Evolutionary conservation across 2,888 invertebrate species (phyloP), one percentile per base, ranked within the genome.

Genomic region (Parnassius apollo): DNA sequence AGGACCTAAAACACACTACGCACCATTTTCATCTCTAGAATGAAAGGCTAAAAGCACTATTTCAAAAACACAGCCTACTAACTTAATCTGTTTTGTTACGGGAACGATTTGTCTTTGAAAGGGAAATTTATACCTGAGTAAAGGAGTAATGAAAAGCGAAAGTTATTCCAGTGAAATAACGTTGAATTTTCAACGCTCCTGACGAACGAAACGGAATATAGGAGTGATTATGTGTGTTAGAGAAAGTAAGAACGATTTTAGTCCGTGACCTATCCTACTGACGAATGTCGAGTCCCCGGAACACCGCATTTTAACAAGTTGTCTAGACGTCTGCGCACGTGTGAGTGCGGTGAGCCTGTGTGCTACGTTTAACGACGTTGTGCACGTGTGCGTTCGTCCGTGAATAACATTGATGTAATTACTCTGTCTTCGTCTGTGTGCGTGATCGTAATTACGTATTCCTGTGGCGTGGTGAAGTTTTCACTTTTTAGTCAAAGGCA

Each of bases 231-330:
- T 69, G 73, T 70, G 65, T 22, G 82, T 67, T 59, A 70, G 83
- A 88, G 74, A 68, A 81, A 73, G 88, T 88, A 65, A 68, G 74
- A 71, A 62, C 75, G 74, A 75, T 75, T 79, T 80, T 85, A 81
- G 88, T 90, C 91, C 91, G 91, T 90, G 91, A 91, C 91, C 91
- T 91, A 91, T 91, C 91, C 91, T 90, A 91, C 91, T 89, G 85
- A 87, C 86, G 89, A 91, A 89, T 88, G 88, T 86, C 87, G 89
- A 86, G 87, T 78, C 88, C 86, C 88, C 88, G 88, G 90, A 91
- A 89, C 87, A 86, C 81, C 81, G 83, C 83, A 81, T 85, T 86
- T 88, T 88, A 88, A 87, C 89, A 82, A 88, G 81, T 81, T 77
- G 91, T 91, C 91, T 91, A 91, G 91, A 91, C 91, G 77, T 68